Evolutionary conservation across 2,888 invertebrate genomes (phyloP).

Genomic region (Sesia bembeciformis): DNA sequence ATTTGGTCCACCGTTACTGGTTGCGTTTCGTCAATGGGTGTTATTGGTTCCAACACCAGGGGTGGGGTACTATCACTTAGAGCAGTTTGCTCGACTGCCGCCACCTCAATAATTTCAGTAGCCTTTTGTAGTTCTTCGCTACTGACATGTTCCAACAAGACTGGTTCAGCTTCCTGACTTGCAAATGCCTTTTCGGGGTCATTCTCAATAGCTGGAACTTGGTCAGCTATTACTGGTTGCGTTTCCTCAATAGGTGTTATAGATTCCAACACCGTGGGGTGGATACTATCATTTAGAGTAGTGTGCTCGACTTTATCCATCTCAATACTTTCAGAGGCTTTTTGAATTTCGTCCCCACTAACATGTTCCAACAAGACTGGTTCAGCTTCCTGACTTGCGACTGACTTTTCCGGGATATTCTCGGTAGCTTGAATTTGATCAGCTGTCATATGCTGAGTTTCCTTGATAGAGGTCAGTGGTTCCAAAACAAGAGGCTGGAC

Average conservation of each 20-base stretch:
- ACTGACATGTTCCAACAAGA: neutral
- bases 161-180: neutral
- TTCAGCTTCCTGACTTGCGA: neutral
- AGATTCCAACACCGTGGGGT: neutral
- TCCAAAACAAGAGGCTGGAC: neutral
- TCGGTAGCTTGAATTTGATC: neutral
- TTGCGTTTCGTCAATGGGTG: neutral
- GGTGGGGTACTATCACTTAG: neutral
- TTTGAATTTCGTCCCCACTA: neutral
- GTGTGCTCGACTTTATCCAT: neutral
- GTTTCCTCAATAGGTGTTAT: neutral
- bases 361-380: neutral
- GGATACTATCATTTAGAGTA: neutral
- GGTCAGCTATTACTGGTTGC: neutral
- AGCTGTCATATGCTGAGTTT: neutral
- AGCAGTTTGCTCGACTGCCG: neutral
- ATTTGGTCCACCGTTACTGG: neutral
- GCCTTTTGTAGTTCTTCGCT: neutral
- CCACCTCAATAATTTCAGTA: neutral
- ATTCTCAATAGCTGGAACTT: neutral
- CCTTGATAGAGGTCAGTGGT: neutral
- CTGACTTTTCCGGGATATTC: neutral
- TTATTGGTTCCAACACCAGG: neutral
- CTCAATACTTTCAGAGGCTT: neutral
- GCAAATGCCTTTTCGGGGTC: neutral